Conservation (phyloP, 2,113 vertebrate species). For the Podilymbus podiceps region DNA sequence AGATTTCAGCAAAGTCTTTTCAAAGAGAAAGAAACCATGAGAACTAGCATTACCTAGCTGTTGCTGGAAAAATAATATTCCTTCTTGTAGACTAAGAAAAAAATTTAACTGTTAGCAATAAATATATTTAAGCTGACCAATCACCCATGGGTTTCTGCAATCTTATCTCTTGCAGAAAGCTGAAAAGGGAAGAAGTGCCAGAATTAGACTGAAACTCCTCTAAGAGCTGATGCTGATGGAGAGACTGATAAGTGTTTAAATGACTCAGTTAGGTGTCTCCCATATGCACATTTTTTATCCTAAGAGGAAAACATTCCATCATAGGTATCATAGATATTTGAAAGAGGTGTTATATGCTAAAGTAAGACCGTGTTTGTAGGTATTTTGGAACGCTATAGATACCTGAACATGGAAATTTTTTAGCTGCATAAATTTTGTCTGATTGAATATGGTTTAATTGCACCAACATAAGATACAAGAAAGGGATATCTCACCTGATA, state of each 20-base stretch:
- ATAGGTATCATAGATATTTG: not conserved
- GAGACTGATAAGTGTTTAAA: not conserved
- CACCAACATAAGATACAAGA: not conserved
- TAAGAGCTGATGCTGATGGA: not conserved
- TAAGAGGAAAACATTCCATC: not conserved
- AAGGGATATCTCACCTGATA: not conserved
- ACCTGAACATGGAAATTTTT: not conserved
- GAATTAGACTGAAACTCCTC: not conserved
- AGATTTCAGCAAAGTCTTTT: not conserved
- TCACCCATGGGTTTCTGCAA: not conserved
- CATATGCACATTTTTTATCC: not conserved
- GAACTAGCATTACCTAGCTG: not conserved
- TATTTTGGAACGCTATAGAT: not conserved
- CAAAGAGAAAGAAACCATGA: not conserved
- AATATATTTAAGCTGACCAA: not conserved
- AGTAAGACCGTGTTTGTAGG: not conserved
- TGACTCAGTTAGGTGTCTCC: not conserved
- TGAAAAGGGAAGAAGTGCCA: not conserved
- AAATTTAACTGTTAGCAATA: not conserved
- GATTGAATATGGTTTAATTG: not conserved
- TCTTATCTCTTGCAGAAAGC: not conserved
- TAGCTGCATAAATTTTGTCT: not conserved
- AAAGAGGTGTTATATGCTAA: not conserved
- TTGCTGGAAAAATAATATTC: not conserved
- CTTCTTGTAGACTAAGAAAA: not conserved